Evolutionary conservation across 1,140 invertebrate genomes (phyloP).

Genomic region (Tetragonula clypearis): DNA sequence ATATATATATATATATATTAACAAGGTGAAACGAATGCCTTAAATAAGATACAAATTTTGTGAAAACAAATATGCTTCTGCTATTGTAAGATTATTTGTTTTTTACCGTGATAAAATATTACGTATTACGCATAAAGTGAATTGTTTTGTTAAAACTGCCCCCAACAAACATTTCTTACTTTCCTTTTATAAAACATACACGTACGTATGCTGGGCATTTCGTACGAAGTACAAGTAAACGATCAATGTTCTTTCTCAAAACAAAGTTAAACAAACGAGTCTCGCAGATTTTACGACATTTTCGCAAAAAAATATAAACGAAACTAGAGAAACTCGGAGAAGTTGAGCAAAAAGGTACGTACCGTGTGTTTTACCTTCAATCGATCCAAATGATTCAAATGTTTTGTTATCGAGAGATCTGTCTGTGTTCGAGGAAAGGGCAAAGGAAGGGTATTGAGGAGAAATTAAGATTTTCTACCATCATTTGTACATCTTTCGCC

Average conservation of each 20-base stretch:
- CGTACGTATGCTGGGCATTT: too few relatives aligned
- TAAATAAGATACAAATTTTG: constrained; percentile 51
- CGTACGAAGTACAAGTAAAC: too few relatives aligned
- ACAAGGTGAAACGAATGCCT: constrained; percentile 7
- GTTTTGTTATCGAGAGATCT: too few relatives aligned
- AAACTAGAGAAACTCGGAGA: background rate
- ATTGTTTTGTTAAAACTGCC: constrained; percentile 35
- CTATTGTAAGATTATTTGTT: constrained; percentile 56
- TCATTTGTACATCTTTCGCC: too few relatives aligned
- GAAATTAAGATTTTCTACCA: too few relatives aligned
- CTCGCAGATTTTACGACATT: background rate
- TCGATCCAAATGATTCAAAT: too few relatives aligned
- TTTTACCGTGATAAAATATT: constrained; percentile 54
- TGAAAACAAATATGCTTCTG: constrained; percentile 39
- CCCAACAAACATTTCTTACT: constrained; percentile 20
- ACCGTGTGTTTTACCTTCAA: too few relatives aligned
- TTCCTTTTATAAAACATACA: constrained; percentile 33
- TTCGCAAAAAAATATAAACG: background rate
- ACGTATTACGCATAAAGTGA: constrained; percentile 40
- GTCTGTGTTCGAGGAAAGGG: too few relatives aligned
- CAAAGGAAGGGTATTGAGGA: too few relatives aligned
- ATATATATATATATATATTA: too few relatives aligned
- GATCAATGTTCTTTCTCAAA: too few relatives aligned
- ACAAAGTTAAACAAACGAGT: background rate
- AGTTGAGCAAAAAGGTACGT: background rate